phyloP scores from a whole-genome alignment of 2,888 invertebrate species.

The Lissonota sp. region DNA sequence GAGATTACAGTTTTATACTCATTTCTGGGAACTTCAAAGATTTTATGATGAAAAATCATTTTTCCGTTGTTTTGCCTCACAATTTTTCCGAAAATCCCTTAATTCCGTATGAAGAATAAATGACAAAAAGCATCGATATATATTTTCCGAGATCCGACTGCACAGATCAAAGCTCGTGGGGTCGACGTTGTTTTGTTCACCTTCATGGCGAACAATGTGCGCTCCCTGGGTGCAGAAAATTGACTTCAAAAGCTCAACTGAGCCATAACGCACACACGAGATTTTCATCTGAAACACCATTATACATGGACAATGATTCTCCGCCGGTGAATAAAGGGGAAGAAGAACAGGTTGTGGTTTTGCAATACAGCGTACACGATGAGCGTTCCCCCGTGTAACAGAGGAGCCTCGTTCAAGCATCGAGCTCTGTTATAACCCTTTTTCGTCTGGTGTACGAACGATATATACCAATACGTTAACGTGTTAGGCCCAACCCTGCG shows the following conservation, averaged over 20 bases:
- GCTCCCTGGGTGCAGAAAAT: neutral
- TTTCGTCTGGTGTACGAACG: slow-evolving; percentile 22
- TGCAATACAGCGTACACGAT: slow-evolving; percentile 34
- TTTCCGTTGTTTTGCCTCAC: too few species aligned
- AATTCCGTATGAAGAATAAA: too few species aligned
- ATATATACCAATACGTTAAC: slow-evolving; percentile 17
- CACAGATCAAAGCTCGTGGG: too few species aligned
- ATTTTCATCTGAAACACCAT: slow-evolving; percentile 32
- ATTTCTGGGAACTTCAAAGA: too few species aligned
- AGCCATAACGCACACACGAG: neutral
- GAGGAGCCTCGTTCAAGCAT: slow-evolving; percentile 36
- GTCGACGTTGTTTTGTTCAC: too few species aligned
- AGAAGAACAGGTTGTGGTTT: slow-evolving; percentile 56
- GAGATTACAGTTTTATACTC: too few species aligned
- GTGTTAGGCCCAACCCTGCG: slow-evolving; percentile 52
- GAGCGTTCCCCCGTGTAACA: slow-evolving; percentile 10
- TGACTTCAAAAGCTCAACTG: slow-evolving; percentile 1
- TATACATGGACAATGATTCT: slow-evolving; percentile 42
- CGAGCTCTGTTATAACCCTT: slow-evolving; percentile 37
- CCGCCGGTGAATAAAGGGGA: slow-evolving; percentile 34
- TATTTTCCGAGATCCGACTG: too few species aligned
- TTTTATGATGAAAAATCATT: too few species aligned
- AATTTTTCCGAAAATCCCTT: too few species aligned
- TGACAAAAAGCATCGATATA: too few species aligned
- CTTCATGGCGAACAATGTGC: too few species aligned